phyloP scores from a whole-genome alignment of 2,113 vertebrate genomes.

The Fregetta grallaria region DNA sequence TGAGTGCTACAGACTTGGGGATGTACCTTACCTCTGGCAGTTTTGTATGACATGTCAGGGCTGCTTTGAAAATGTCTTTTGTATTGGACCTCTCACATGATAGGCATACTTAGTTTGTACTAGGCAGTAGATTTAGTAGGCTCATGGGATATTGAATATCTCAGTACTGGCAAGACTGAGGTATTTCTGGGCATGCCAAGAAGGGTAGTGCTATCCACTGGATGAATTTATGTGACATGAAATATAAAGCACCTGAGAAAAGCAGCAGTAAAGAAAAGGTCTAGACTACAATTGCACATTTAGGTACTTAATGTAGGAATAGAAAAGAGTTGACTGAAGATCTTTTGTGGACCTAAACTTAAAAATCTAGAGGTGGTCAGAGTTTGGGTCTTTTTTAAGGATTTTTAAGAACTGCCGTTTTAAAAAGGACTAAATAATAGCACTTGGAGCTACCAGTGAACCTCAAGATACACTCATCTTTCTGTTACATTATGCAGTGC shows the following conservation, averaged over 20 bases:
- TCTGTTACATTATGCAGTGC: not conserved
- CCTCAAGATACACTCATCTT: not conserved
- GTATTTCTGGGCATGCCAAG: not conserved
- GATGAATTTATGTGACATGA: not conserved
- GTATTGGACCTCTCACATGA: not conserved
- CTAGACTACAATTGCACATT: not conserved
- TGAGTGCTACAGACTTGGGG: not conserved
- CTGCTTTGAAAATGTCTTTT: conserved; percentile 1
- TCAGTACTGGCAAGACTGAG: not conserved
- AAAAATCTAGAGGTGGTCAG: not conserved
- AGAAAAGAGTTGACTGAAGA: not conserved
- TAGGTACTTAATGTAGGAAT: not conserved
- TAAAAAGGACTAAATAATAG: not conserved
- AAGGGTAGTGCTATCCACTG: not conserved
- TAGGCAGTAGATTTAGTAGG: not conserved
- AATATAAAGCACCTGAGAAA: not conserved
- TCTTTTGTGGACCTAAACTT: not conserved
- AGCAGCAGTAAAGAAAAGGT: not conserved
- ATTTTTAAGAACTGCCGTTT: not conserved
- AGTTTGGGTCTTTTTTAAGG: not conserved
- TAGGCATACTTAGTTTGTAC: not conserved
- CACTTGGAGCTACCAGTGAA: not conserved
- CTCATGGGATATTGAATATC: not conserved
- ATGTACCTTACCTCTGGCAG: conserved; percentile 8
- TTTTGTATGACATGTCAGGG: not conserved